Evolutionary conservation across 2,797 vertebrate species (phyloP).

Genomic region (Gobio occitaniae): DNA sequence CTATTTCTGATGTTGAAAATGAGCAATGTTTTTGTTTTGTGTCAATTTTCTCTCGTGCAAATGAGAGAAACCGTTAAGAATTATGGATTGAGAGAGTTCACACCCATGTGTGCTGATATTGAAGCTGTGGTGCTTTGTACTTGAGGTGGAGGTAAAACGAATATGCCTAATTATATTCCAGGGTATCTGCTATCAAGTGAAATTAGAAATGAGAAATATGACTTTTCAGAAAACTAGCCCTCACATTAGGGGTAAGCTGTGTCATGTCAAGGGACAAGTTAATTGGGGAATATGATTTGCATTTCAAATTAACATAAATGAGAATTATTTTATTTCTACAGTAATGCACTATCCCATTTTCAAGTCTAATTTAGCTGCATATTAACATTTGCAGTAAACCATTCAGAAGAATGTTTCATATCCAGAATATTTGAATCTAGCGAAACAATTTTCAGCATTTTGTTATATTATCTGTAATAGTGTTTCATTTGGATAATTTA

Average conservation of each 20-base stretch:
- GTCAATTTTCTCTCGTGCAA: slow-evolving; percentile 22
- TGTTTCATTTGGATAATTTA: neutral
- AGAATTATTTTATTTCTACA: too few species aligned
- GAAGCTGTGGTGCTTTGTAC: neutral
- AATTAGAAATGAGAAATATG: neutral
- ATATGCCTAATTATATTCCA: neutral
- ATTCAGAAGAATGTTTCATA: neutral
- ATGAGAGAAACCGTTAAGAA: slow-evolving; percentile 33
- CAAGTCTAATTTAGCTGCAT: neutral
- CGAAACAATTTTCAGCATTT: neutral
- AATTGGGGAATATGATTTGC: neutral
- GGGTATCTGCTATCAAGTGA: neutral
- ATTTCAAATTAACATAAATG: neutral
- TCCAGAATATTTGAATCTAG: neutral
- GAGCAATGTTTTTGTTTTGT: slow-evolving; percentile 40
- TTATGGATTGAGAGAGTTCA: neutral
- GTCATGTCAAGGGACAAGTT: neutral
- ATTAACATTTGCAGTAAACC: neutral
- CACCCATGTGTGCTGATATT: neutral
- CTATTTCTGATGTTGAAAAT: slow-evolving; percentile 56
- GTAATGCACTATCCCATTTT: neutral
- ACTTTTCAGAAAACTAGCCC: neutral
- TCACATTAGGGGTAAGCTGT: neutral
- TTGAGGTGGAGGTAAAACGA: neutral
- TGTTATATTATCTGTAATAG: neutral